phyloP scores from a whole-genome alignment of 2,797 vertebrate species.

The Bradypodion ventrale region DNA sequence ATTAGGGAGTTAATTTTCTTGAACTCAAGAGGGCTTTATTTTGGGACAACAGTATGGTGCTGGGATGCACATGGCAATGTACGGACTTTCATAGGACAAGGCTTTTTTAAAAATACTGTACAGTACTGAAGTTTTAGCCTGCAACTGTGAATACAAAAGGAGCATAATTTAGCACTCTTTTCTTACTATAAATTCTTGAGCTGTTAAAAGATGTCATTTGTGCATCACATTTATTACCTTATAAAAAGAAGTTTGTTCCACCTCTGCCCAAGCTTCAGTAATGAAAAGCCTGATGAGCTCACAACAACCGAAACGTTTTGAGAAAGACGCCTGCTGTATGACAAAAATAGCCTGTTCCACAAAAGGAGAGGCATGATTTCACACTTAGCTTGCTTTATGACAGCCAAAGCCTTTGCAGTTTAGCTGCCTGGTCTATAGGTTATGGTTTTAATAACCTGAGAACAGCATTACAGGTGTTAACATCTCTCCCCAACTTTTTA shows the following conservation, averaged over 20 bases:
- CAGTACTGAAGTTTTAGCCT: slow-evolving; percentile 51
- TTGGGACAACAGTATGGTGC: background rate
- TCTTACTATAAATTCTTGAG: slow-evolving; percentile 49
- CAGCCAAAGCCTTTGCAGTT: slow-evolving; percentile 62
- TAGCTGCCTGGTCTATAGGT: slow-evolving; percentile 61
- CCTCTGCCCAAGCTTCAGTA: slow-evolving; percentile 44
- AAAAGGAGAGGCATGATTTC: slow-evolving; percentile 69
- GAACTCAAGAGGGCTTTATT: background rate
- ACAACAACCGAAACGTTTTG: slow-evolving; percentile 47
- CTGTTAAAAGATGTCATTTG: slow-evolving; percentile 49
- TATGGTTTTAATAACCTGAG: slow-evolving; percentile 62
- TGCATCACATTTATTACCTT: slow-evolving; percentile 54
- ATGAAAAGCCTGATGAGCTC: slow-evolving; percentile 58
- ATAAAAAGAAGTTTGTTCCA: slow-evolving; percentile 43
- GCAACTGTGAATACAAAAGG: slow-evolving; percentile 37
- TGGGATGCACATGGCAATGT: slow-evolving; percentile 60
- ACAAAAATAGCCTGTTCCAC: slow-evolving; percentile 74
- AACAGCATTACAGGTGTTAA: slow-evolving; percentile 65
- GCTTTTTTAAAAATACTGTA: no score
- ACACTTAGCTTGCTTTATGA: slow-evolving; percentile 65
- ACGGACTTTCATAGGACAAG: slow-evolving; percentile 54
- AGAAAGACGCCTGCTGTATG: slow-evolving; percentile 60
- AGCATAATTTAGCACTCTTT: slow-evolving; percentile 49
- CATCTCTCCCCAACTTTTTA: slow-evolving; percentile 61
- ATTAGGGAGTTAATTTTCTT: background rate